Conservation (phyloP, 2,888 invertebrate genomes). For the Norana najaformis region DNA sequence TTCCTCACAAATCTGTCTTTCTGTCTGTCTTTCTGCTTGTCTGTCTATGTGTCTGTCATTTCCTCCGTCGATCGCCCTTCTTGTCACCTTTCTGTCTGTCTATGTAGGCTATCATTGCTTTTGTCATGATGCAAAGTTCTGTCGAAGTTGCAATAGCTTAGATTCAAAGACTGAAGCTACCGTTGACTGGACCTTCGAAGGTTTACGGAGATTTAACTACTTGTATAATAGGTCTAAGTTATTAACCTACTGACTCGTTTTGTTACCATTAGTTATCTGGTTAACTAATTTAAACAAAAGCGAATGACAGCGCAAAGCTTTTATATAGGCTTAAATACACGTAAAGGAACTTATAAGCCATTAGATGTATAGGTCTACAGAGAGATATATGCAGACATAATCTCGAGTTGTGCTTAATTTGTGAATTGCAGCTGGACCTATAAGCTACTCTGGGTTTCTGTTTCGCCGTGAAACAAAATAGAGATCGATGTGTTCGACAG, state of each 20-base stretch:
- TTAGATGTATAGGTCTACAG: too few relatives aligned
- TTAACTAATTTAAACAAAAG: too few relatives aligned
- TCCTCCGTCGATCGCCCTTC: neutral
- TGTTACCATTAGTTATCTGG: neutral
- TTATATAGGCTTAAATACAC: too few relatives aligned
- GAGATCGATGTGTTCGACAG: too few relatives aligned
- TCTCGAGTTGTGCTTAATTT: too few relatives aligned
- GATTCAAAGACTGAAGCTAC: neutral
- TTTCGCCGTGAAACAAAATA: too few relatives aligned
- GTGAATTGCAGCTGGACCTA: too few relatives aligned
- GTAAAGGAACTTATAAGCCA: too few relatives aligned
- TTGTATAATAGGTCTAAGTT: neutral
- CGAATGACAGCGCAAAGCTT: too few relatives aligned
- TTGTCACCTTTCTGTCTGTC: neutral
- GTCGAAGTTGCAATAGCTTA: neutral
- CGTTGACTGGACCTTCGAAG: neutral
- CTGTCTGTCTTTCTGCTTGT: neutral
- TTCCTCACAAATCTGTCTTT: neutral
- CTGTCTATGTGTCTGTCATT: neutral
- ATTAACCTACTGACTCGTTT: neutral
- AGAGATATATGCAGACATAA: too few relatives aligned
- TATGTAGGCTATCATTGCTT: too few relatives aligned
- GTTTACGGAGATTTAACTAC: neutral
- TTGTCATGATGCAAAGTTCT: neutral
- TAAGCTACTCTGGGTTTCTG: too few relatives aligned